Evolutionary conservation across 1,140 invertebrate species (phyloP), one percentile per base, ranked within the genome.

Genomic region (Latrodectus geometricus): DNA sequence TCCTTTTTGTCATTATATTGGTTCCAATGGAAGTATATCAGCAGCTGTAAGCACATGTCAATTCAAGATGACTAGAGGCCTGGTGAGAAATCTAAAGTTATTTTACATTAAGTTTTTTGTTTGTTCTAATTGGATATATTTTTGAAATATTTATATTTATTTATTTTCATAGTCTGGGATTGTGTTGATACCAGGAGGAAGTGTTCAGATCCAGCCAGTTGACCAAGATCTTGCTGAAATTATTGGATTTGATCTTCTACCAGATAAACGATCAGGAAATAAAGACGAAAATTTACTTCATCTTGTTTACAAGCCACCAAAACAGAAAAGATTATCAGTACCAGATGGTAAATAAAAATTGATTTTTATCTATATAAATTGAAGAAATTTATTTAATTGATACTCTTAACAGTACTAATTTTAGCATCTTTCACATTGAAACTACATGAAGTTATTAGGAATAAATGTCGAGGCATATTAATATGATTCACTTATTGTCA

Each of bases 301-400:
- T 79, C 68, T 87, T 8, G 77, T 80, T 23, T 87, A 35, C 17
- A 87, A 66, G 21, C 76, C 85, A 5, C 54, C 56, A 4, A 49
- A 50, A 4, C 15, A 70, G 52, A 87, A 87, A 15, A 87, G 77
- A 52, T 35, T 87, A 1, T 87, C 85, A 7, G 85, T 87, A 49
- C 76, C 77, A 9, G 85, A 87, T 52, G 85, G 85, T 80, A 68
- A 23, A n/a, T n/a, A n/a, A n/a, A n/a, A n/a, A n/a, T n/a, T n/a
- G 75, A 72, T 54, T 5, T 9, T 66, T 2, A 5, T 20, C 2
- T 80, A 8, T n/a, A n/a, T 66, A 68, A 11, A 15, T 9, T 48
- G 52, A 77, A 8, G 23, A n/a, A n/a, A 35, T 35, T 35, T 35
- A 35, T 35, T 35, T 35, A 35, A 35, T 5, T 35, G 35, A 35